Percentiles rank a stretch among this genome's conserved stretches.
These are phyloP conservation scores for Thamnaconus septentrionalis DNA, from an alignment of 2,113 vertebrate species.

Conservation along the genomic window DNA sequence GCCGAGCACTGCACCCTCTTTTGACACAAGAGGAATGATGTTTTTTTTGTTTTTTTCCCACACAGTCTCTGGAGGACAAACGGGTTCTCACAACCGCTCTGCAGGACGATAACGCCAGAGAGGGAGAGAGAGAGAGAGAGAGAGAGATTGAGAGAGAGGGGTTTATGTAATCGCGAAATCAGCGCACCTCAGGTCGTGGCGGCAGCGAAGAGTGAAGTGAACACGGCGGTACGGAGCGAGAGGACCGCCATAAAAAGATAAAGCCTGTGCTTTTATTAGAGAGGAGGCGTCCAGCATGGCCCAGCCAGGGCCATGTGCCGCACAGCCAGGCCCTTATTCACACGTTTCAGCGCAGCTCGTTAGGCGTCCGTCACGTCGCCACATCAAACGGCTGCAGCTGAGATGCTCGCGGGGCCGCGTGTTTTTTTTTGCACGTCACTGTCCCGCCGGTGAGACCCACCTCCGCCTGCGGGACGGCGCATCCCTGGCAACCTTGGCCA, in stretches of 20 bases:
- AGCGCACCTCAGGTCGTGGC: conserved; percentile 19
- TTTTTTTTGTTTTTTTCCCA: conserved; percentile 60
- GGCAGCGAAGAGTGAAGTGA: conserved; percentile 44
- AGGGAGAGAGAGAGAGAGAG: no score
- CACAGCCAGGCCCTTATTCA: conserved; percentile 41
- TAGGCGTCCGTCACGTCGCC: conserved; percentile 30
- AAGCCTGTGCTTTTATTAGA: conserved; percentile 45
- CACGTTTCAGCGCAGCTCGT: conserved; percentile 50
- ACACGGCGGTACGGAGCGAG: conserved; percentile 54
- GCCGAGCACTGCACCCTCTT: conserved; percentile 63
- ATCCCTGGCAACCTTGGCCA: conserved; percentile 40
- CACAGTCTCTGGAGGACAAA: conserved; percentile 47
- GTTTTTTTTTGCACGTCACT: conserved; percentile 40
- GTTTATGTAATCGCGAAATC: conserved; percentile 55
- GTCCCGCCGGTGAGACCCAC: conserved; percentile 6
- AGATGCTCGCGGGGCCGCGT: background rate
- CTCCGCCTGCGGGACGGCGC: conserved; percentile 30
- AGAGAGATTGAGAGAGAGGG: conserved; percentile 3
- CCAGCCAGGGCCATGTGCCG: conserved; percentile 15
- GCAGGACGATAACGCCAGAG: conserved; percentile 38
- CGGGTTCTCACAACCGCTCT: conserved; percentile 53
- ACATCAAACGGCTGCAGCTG: conserved; percentile 49
- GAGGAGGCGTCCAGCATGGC: conserved; percentile 19
- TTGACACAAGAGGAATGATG: conserved; percentile 29
- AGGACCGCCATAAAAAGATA: conserved; percentile 51